phyloP scores from a whole-genome alignment of 2,113 vertebrate genomes.

The Recurvirostra avosetta region DNA sequence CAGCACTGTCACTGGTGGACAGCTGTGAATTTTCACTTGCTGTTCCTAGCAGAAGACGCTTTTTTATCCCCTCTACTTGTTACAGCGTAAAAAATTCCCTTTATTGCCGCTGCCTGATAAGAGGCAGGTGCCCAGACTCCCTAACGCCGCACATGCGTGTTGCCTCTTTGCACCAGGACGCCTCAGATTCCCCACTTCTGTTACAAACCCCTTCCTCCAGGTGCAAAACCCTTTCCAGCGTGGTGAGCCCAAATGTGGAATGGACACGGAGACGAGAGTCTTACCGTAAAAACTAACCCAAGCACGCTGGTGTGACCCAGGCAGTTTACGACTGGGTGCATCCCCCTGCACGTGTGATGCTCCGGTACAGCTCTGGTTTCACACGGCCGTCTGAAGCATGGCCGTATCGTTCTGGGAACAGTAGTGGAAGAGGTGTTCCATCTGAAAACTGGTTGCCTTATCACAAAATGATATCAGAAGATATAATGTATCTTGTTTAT shows the following conservation, averaged over 20 bases:
- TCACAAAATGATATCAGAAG: background rate
- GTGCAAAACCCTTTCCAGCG: background rate
- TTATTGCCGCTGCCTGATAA: background rate
- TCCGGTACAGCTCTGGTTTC: background rate
- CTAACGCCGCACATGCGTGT: rapidly evolving
- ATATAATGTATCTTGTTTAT: background rate
- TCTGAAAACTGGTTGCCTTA: background rate
- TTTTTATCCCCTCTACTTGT: background rate
- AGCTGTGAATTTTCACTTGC: background rate
- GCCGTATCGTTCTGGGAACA: background rate
- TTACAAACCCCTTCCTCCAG: background rate
- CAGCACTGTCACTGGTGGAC: background rate
- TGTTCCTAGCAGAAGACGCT: background rate
- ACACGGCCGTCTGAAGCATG: background rate
- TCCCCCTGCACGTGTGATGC: rapidly evolving
- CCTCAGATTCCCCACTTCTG: background rate
- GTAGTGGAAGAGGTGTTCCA: background rate
- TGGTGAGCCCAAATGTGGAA: background rate
- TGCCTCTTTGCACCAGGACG: background rate
- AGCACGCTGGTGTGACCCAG: background rate
- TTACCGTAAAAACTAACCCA: background rate
- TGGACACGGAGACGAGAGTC: background rate
- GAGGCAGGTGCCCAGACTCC: background rate
- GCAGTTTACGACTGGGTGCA: background rate
- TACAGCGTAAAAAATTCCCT: background rate